phyloP scores from a whole-genome alignment of 2,797 vertebrate genomes.

The Sylvilagus floridanus region DNA sequence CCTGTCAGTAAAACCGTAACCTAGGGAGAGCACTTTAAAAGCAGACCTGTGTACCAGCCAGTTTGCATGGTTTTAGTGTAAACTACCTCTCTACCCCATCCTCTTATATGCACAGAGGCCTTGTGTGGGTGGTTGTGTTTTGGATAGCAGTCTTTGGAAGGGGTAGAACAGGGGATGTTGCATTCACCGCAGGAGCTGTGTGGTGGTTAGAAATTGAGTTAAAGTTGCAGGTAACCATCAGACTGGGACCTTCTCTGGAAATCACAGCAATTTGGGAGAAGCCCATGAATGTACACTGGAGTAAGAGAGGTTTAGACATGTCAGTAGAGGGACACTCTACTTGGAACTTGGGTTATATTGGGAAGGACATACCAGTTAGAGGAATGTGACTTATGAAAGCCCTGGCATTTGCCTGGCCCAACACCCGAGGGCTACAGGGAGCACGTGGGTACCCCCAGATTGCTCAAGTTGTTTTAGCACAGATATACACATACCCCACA shows the following conservation, averaged over 20 bases:
- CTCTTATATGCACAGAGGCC: neutral
- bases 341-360: neutral
- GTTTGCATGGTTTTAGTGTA: constrained; percentile 5
- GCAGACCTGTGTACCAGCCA: neutral
- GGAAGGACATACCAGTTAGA: neutral
- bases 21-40: neutral
- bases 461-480: neutral
- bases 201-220: neutral
- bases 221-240: neutral
- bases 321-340: neutral
- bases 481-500: neutral
- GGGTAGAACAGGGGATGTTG: neutral
- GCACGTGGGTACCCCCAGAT: too few species aligned
- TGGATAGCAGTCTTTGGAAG: constrained; percentile 7
- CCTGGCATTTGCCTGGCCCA: neutral
- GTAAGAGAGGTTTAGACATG: neutral
- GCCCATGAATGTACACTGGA: neutral
- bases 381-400: neutral
- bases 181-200: neutral
- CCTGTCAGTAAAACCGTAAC: neutral
- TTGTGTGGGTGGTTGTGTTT: neutral
- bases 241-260: neutral
- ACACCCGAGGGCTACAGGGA: neutral
- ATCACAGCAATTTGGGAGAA: neutral
- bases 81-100: neutral